These are phyloP conservation scores for Phoeniculus purpureus DNA, from an alignment of 2,797 vertebrate species.

Conservation along the genomic window DNA sequence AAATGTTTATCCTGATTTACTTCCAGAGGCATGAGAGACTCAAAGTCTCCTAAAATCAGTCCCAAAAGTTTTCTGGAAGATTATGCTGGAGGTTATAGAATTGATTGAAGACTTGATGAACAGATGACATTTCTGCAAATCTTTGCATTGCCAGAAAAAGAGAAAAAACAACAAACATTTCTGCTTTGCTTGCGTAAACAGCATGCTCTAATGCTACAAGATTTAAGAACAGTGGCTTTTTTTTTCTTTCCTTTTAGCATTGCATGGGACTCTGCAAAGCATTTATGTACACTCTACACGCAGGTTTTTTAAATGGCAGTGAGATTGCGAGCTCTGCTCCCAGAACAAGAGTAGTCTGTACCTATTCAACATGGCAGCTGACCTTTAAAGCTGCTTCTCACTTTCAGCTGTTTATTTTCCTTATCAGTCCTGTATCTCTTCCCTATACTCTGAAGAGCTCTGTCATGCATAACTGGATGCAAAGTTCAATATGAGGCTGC, in stretches of 20 bases:
- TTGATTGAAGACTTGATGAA: not conserved
- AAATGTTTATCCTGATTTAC: not conserved
- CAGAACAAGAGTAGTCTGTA: not conserved
- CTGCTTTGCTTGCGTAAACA: not conserved
- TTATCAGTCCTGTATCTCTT: conserved; percentile 37
- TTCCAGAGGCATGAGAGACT: not conserved
- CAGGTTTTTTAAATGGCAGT: not conserved
- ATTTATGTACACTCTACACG: not conserved
- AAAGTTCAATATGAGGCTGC: not conserved
- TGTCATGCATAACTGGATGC: not conserved
- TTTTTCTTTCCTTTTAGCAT: not conserved
- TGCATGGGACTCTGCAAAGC: not conserved
- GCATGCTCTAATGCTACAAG: not conserved
- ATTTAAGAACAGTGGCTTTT: not conserved
- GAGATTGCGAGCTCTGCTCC: not conserved
- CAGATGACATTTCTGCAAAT: not conserved
- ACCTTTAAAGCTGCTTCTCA: conserved; percentile 42
- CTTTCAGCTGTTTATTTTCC: conserved; percentile 27
- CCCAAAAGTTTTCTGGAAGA: not conserved
- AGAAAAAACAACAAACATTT: not conserved
- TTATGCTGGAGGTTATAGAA: not conserved
- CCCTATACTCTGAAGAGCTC: not conserved
- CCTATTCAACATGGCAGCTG: not conserved
- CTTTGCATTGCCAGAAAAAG: not conserved
- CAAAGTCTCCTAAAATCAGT: not conserved